Conservation (phyloP, 1,140 invertebrate genomes). For the Tetramorium parvispinum region DNA sequence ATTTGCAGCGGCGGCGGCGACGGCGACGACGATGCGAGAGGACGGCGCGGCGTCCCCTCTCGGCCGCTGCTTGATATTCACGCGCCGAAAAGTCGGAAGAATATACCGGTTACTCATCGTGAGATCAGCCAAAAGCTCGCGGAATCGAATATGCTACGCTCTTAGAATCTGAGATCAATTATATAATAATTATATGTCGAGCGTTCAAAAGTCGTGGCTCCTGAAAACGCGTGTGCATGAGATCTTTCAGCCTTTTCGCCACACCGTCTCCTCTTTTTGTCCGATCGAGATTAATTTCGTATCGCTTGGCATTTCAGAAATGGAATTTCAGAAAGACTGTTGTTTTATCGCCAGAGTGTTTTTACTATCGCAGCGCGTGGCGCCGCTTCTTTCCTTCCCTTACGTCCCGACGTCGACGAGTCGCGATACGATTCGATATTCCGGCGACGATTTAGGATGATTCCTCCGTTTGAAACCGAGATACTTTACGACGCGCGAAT, state of each 20-base stretch:
- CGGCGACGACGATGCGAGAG: background rate
- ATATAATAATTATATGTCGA: background rate
- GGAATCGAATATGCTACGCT: background rate
- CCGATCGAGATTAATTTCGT: background rate
- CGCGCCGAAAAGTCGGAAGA: conserved; percentile 22
- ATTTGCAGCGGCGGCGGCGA: conserved; percentile 53
- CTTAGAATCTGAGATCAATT: background rate
- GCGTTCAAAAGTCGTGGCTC: background rate
- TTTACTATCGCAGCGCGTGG: background rate
- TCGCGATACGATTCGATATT: conserved; percentile 10
- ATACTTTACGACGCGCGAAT: conserved; percentile 40
- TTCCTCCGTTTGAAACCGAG: conserved; percentile 20
- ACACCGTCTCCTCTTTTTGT: too few species aligned
- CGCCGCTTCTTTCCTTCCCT: background rate
- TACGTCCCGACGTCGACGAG: background rate
- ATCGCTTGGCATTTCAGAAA: background rate
- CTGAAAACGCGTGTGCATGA: background rate
- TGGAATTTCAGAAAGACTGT: background rate
- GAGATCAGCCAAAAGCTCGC: background rate
- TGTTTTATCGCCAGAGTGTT: background rate
- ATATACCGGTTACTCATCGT: background rate
- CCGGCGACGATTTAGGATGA: background rate
- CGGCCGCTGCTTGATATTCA: conserved; percentile 27
- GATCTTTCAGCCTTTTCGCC: background rate
- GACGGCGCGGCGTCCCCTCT: background rate